Conservation (phyloP, 1,140 invertebrate species). For the Heliothis subflexa region DNA sequence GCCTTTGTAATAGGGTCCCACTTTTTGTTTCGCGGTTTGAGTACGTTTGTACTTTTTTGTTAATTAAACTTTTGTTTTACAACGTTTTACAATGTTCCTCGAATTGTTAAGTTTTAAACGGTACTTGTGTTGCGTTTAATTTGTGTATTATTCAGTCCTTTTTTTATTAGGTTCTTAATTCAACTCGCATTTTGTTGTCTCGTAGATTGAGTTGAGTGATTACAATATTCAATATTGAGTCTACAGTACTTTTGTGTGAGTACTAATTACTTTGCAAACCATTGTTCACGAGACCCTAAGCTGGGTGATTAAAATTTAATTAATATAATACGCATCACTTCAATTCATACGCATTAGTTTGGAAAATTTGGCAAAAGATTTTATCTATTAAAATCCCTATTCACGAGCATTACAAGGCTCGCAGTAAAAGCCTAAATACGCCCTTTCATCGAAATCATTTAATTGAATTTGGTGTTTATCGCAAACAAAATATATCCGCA, state of each 20-base stretch:
- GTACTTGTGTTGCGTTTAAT: conserved; percentile 32
- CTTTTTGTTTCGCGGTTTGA: conserved; percentile 40
- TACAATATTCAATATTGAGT: no score
- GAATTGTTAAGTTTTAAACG: conserved; percentile 24
- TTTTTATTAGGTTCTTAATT: neutral
- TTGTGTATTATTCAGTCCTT: conserved; percentile 7
- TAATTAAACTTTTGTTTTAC: conserved; percentile 48
- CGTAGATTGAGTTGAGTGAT: no score
- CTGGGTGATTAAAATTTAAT: no score
- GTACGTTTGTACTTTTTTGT: conserved; percentile 39
- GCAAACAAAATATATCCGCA: neutral
- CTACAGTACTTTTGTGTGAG: neutral
- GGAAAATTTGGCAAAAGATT: no score
- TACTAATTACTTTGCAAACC: no score
- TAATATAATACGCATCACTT: neutral
- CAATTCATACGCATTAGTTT: neutral
- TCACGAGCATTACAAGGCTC: neutral
- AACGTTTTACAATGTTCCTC: conserved; percentile 34
- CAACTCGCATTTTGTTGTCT: neutral
- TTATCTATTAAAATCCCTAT: neutral
- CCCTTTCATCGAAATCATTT: neutral
- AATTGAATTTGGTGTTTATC: neutral
- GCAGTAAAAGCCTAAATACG: neutral
- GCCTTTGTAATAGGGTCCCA: conserved; percentile 37
- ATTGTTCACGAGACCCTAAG: no score